These are phyloP conservation scores for Drosophila greeni DNA, from an alignment of 2,888 invertebrate species.

Conservation along the genomic window DNA sequence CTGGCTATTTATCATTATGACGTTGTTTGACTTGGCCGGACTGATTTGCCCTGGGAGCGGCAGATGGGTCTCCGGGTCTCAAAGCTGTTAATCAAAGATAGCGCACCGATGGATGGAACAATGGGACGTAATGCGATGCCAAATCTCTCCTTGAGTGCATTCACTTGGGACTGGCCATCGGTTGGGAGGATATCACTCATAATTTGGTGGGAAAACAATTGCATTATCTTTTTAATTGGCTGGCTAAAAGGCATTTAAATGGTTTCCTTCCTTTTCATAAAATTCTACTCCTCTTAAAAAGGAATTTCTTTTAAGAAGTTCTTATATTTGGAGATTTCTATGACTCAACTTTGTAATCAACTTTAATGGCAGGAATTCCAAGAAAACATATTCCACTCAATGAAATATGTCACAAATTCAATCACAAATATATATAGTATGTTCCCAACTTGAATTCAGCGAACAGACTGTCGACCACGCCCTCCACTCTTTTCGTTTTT, in stretches of 20 bases:
- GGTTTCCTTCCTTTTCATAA: too few species aligned
- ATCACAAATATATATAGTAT: background rate
- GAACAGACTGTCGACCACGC: constrained; percentile 2
- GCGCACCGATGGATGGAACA: constrained; percentile 7
- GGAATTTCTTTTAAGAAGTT: too few species aligned
- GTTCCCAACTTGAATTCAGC: background rate
- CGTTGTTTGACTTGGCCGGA: constrained; percentile 53
- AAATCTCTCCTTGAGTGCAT: constrained; percentile 16
- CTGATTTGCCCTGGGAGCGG: constrained; percentile 63
- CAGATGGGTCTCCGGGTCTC: constrained; percentile 53
- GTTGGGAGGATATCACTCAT: constrained; percentile 16
- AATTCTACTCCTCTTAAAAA: background rate
- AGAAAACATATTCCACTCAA: background rate
- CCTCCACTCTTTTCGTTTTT: constrained; percentile 54
- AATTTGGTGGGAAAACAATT: constrained; percentile 12
- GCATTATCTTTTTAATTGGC: background rate
- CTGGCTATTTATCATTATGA: constrained; percentile 71
- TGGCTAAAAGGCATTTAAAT: constrained; percentile 13
- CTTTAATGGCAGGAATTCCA: background rate
- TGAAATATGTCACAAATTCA: constrained; percentile 2
- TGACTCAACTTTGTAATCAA: background rate
- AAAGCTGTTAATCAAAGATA: constrained; percentile 68
- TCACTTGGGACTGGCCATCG: constrained; percentile 1
- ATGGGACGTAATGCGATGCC: constrained; percentile 17
- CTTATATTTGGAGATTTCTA: background rate